Base-by-base conservation (phyloP, 92 coral and sea anemone genomes). In the Isaurus tuberculatus region DNA sequence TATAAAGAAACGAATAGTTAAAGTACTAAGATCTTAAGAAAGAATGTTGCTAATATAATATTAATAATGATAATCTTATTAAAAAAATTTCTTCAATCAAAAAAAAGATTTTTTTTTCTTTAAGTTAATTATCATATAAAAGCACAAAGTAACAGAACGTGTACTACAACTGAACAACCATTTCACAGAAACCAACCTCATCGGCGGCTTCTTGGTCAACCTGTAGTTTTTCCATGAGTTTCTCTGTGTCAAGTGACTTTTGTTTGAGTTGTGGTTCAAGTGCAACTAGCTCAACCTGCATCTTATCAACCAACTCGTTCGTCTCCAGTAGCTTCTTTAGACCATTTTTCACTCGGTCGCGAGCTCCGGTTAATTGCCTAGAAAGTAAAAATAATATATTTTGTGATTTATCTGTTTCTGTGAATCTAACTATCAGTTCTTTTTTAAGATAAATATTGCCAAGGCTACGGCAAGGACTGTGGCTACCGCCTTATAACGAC, bases 261-360 rank as follows among this genome's bases (percentile, higher is more conserved):
- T 96, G 98, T 75, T 96, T 96, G 60, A 96, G 79, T 51, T 88
- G 98, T 0, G 98, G 98, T 60, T 96, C 98, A 34, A 96, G 84
- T 27, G 98, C 98, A 3, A 96, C 98, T 29, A 96, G 80, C 73
- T 96, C 98, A 0, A 96, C 91, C 65, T 96, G 98, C 98, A 96
- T 96, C 36, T 89, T 96, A 60, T 96, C 98, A 51, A 96, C 98
- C 60, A 96, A 84, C 49, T 96, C 98, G 69, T 96, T 96, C 5
- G 98, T 96, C 75, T 96, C 98, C 28, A 96, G 90, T 14, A 96
- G 93, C 83, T 96, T 96, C 90, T 94, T 88, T 66, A 94, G 75
- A 27, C 99, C 99, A 60, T 96, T 96, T 79, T 96, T 96, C 33
- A 96, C 99, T 26, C 99, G 97, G 78, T 96, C 99, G 60, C 99